Evolutionary conservation across 2,888 invertebrate genomes (phyloP).

Genomic region (Ditula angustiorana): DNA sequence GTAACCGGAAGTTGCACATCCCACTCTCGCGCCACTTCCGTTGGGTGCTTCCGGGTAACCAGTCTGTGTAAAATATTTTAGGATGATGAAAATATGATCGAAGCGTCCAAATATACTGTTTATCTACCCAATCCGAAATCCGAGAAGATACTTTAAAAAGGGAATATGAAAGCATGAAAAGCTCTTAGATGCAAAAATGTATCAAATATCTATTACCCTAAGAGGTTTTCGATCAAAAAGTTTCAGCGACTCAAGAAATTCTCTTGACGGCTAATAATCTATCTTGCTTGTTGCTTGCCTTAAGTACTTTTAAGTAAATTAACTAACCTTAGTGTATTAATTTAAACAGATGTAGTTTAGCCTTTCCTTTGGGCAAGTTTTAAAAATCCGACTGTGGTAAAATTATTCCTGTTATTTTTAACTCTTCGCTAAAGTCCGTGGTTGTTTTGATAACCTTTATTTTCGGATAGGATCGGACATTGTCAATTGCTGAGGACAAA

Average conservation of each 20-base stretch:
- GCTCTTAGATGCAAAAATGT: background rate
- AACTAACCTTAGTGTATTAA: background rate
- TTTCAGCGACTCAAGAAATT: slow-evolving; percentile 1
- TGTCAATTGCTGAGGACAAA: too few species aligned
- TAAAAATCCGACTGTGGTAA: too few species aligned
- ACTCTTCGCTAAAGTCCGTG: too few species aligned
- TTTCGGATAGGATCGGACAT: too few species aligned
- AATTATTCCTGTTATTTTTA: too few species aligned
- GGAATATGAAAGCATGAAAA: background rate
- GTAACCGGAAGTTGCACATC: slow-evolving; percentile 5
- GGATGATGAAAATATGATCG: background rate
- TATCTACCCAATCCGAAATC: background rate
- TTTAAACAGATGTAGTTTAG: background rate
- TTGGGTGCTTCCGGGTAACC: slow-evolving; percentile 7
- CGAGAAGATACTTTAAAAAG: background rate
- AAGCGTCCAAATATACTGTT: background rate
- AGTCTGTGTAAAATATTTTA: background rate
- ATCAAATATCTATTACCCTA: slow-evolving; percentile 1
- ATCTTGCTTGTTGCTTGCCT: background rate
- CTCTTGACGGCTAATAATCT: slow-evolving; percentile 7
- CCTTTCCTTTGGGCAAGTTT: too few species aligned
- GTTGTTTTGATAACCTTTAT: too few species aligned
- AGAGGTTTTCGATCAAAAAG: slow-evolving; percentile 22
- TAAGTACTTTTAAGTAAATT: background rate
- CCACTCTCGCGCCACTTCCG: slow-evolving; percentile 7